Percentiles rank a stretch among this genome's conserved stretches.
phyloP scores from a whole-genome alignment of 2,888 invertebrate species.

The Spicauda simplicius region DNA sequence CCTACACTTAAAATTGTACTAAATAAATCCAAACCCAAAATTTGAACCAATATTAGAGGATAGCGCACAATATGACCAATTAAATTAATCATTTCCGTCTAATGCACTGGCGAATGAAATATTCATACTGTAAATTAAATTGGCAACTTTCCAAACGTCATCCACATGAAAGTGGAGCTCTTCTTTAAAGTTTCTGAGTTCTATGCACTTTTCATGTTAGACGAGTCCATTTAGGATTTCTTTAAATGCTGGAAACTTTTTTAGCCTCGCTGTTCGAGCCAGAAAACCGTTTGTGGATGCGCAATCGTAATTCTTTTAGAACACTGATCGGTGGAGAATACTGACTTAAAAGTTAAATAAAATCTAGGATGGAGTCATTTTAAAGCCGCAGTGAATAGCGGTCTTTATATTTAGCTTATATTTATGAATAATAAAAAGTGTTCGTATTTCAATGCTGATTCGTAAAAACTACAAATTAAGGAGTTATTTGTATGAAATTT shows the following conservation, averaged over 20 bases:
- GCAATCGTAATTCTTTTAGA: slow-evolving; percentile 17
- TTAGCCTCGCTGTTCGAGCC: slow-evolving; percentile 7
- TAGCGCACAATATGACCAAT: slow-evolving; percentile 22
- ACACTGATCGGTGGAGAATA: slow-evolving; percentile 8
- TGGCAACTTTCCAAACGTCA: slow-evolving; percentile 34
- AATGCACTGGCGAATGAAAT: slow-evolving; percentile 29
- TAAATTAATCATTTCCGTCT: slow-evolving; percentile 26
- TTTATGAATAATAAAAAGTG: no score
- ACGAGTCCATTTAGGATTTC: slow-evolving; percentile 35
- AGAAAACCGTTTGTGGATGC: slow-evolving; percentile 19
- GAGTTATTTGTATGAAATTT: no score
- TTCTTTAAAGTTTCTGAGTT: slow-evolving; percentile 36
- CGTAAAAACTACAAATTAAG: no score
- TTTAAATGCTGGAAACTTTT: slow-evolving; percentile 33
- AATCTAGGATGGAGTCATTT: neutral
- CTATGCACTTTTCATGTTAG: slow-evolving; percentile 36
- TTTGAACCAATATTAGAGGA: neutral
- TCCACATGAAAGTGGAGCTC: slow-evolving; percentile 34
- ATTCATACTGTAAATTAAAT: slow-evolving; percentile 36
- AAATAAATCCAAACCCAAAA: neutral
- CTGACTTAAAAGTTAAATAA: neutral
- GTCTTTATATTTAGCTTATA: no score
- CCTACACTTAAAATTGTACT: neutral
- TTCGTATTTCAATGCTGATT: no score
- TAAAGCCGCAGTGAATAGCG: no score